Conservation (phyloP, 2,888 invertebrate species). For the Athrips mouffetella region DNA sequence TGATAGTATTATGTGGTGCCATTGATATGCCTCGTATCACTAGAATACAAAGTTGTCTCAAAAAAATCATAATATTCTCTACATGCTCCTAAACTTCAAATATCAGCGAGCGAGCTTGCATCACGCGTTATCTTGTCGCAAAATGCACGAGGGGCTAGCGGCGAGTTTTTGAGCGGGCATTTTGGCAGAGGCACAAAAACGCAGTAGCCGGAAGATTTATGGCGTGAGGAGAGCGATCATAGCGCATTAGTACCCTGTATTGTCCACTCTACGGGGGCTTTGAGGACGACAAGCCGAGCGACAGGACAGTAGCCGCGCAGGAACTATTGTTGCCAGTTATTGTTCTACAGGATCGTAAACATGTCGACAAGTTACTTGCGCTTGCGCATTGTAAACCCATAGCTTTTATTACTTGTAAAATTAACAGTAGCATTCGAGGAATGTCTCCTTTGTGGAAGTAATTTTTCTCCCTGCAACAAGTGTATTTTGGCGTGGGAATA, state of each 20-base stretch:
- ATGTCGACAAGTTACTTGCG: conserved; percentile 64
- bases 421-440: conserved; percentile 41
- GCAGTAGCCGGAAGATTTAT: conserved; percentile 64
- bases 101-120: conserved; percentile 25
- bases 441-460: conserved; percentile 21
- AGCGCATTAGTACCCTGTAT: conserved; percentile 68
- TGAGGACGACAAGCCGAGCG: conserved; percentile 38
- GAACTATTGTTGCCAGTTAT: conserved; percentile 22
- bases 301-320: conserved; percentile 42
- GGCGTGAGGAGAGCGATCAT: conserved; percentile 65
- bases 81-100: conserved; percentile 10
- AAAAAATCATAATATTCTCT: too few species aligned
- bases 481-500: conserved; percentile 10
- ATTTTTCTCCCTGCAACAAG: conserved; percentile 5
- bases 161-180: conserved; percentile 17
- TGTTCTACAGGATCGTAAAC: conserved; percentile 67
- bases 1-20: too few species aligned
- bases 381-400: conserved; percentile 8
- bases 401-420: conserved; percentile 14
- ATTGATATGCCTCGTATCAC: too few species aligned
- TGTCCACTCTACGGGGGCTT: conserved; percentile 67
- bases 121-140: conserved; percentile 27
- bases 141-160: conserved; percentile 28
- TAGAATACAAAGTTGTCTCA: too few species aligned
- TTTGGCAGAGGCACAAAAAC: conserved; percentile 40